Evolutionary conservation across 2,113 vertebrate species (phyloP).

Genomic region (Etia nguti): DNA sequence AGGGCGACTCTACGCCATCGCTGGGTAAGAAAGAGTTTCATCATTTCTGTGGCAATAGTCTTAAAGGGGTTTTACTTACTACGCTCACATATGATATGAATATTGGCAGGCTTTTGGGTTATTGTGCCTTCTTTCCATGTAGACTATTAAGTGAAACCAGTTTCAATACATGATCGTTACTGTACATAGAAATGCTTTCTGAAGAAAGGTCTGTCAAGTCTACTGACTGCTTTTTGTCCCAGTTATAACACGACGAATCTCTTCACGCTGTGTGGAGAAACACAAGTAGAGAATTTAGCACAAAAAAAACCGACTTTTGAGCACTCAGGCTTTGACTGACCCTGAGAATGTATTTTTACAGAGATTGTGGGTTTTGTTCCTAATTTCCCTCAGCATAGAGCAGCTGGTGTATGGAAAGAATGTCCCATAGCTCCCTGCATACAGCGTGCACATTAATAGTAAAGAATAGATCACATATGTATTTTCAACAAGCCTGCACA

Average conservation of each 20-base stretch:
- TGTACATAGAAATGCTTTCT: neutral
- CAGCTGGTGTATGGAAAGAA: neutral
- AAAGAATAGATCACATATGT: neutral
- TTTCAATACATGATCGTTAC: neutral
- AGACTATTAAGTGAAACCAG: neutral
- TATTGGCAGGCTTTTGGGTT: neutral
- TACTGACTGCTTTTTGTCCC: neutral
- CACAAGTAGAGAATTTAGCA: neutral
- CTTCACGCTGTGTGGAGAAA: neutral
- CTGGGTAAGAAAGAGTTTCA: conserved; percentile 76
- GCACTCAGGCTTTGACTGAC: neutral
- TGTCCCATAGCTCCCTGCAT: neutral
- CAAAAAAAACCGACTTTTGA: neutral
- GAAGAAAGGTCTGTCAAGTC: neutral
- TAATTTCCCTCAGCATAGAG: neutral
- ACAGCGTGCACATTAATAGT: neutral
- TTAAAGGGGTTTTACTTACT: neutral
- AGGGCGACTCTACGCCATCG: conserved; percentile 92
- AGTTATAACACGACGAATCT: neutral
- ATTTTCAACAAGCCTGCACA: neutral
- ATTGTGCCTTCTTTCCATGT: neutral
- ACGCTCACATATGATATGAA: neutral
- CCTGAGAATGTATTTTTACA: neutral
- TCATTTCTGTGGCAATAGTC: neutral
- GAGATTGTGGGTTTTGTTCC: neutral